Evolutionary conservation across 2,113 vertebrate species (phyloP).

Genomic region (Sylvietta virens): DNA sequence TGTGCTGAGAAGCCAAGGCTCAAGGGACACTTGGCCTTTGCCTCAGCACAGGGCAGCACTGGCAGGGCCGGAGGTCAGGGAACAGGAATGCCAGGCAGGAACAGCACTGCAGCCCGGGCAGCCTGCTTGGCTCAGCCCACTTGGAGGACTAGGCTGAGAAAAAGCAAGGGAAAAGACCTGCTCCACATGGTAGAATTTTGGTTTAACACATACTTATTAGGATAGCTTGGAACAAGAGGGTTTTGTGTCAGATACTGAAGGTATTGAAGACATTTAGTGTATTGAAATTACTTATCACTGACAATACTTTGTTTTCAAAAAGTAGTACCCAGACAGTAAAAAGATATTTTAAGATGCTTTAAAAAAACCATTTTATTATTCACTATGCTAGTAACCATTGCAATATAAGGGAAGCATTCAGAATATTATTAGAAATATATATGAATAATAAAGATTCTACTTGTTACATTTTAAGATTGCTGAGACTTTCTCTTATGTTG

Average conservation of each 20-base stretch:
- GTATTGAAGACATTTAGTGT: background rate
- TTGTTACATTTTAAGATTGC: background rate
- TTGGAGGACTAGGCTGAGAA: background rate
- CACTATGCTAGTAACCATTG: background rate
- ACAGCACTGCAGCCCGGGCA: background rate
- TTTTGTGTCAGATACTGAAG: background rate
- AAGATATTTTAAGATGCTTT: background rate
- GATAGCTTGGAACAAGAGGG: background rate
- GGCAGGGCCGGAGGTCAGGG: background rate
- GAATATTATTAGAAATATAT: background rate
- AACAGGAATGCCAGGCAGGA: background rate
- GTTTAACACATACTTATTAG: background rate
- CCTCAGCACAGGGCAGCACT: fast-evolving
- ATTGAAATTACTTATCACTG: background rate
- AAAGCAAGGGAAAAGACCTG: background rate
- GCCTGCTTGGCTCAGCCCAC: background rate
- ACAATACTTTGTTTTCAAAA: background rate
- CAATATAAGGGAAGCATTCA: background rate
- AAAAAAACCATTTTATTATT: background rate
- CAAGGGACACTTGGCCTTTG: fast-evolving
- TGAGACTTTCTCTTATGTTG: background rate
- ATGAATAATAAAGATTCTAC: background rate
- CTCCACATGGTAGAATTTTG: background rate
- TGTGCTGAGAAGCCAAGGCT: background rate
- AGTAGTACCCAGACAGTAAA: background rate